These are phyloP conservation scores for Calidris pugnax DNA, from an alignment of 2,113 vertebrate species.

Conservation along the genomic window DNA sequence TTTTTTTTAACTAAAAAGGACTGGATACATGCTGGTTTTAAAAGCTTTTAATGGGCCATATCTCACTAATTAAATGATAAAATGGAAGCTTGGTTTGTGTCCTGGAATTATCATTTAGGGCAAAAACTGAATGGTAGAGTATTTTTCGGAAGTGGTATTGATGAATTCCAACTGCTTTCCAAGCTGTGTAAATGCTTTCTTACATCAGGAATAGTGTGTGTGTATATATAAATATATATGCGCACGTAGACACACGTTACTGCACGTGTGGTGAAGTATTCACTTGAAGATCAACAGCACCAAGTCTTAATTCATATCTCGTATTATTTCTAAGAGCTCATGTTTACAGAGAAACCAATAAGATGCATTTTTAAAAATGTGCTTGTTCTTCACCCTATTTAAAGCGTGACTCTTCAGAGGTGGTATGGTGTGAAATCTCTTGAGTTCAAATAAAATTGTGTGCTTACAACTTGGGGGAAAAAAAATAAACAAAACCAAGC, in stretches of 20 bases:
- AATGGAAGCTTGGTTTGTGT: background rate
- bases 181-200: background rate
- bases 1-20: background rate
- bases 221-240: background rate
- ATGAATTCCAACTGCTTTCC: slow-evolving; percentile 2
- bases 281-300: background rate
- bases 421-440: background rate
- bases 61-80: background rate
- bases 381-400: background rate
- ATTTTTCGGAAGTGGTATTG: background rate
- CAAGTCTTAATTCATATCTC: background rate
- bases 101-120: background rate
- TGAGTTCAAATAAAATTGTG: slow-evolving; percentile 25
- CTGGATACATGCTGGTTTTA: background rate
- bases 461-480: background rate
- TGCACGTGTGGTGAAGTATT: background rate
- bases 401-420: background rate
- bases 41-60: background rate
- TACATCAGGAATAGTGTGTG: background rate
- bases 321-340: background rate
- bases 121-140: background rate
- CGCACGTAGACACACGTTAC: background rate
- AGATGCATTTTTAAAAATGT: background rate
- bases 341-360: background rate
- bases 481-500: background rate